Evolutionary conservation across 2,888 invertebrate species (phyloP), one percentile per base, ranked within the genome.

Genomic region (Prostheceraeus crozeri): DNA sequence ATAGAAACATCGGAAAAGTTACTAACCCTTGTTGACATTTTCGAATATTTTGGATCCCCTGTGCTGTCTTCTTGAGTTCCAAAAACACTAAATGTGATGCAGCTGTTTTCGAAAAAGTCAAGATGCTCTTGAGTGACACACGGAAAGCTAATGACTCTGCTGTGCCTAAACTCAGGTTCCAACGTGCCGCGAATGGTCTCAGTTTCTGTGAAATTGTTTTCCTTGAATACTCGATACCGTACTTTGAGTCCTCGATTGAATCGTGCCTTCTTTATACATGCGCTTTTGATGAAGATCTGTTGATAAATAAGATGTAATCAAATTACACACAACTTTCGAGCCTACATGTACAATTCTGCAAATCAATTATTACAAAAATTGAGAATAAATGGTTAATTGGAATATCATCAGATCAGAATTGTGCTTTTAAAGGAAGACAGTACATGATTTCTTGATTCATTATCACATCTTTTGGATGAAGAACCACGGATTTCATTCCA

Each of bases 71-170:
- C n/a, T n/a, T n/a, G n/a, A n/a, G n/a, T n/a, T n/a, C n/a, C n/a
- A n/a, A n/a, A n/a, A n/a, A n/a, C n/a, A n/a, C n/a, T n/a, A 64
- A 76, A 74, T 11, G 73, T 74, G 53, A 76, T 71, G 64, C 69
- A 71, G 19, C 72, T 70, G 16, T 62, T 63, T 53, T 74, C 72
- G 63, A 76, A 76, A 65, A 71, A 76, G 19, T 71, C 70, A 28
- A 76, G 66, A 64, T 73, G 72, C 11, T 73, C 71, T 59, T 70
- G 66, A 8, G 65, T 68, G 14, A 74, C 64, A 21, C 65, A 65
- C 14, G 64, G 60, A 52, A 74, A 70, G 23, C 68, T 63, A 48
- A 72, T 65, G 27, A 72, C 64, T 62, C 69, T 69, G 27, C 68
- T 67, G 65, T 72, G 72, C 59, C 72, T 72, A 59, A 73, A 74